A percentile compares a stretch with the other conserved stretches of the same genome.
Conservation (phyloP, 2,113 vertebrate species). For the Perca flavescens region DNA sequence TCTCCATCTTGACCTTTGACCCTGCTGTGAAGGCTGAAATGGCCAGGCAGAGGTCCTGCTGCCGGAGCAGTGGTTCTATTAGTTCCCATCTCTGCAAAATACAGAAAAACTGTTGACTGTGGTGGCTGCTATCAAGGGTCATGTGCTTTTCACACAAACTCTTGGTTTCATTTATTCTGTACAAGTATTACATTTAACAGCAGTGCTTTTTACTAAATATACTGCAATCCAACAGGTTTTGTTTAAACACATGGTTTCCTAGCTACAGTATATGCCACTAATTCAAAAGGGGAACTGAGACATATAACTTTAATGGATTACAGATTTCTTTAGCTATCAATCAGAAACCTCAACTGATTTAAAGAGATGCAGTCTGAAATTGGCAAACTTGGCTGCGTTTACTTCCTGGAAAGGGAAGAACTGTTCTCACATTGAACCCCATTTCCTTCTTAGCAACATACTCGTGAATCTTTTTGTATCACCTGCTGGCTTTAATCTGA, state of each 20-base stretch:
- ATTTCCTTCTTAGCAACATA: not conserved
- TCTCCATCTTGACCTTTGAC: constrained; percentile 91
- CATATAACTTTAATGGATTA: not conserved
- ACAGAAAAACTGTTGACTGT: not conserved
- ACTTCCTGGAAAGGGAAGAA: not conserved
- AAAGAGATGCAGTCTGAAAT: constrained; percentile 5
- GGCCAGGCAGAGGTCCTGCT: constrained; percentile 94
- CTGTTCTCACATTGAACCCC: not conserved
- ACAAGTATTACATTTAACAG: not conserved
- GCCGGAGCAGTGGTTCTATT: constrained; percentile 92
- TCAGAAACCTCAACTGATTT: not conserved
- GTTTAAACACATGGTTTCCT: not conserved
- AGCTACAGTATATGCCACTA: too few species aligned
- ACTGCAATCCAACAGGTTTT: not conserved
- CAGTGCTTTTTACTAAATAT: not conserved
- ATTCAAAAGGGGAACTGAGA: not conserved
- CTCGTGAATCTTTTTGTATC: not conserved
- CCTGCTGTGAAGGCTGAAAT: constrained; percentile 89
- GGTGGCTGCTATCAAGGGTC: too few species aligned
- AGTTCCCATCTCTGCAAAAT: constrained; percentile 91
- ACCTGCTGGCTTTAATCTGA: not conserved
- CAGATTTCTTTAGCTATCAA: not conserved
- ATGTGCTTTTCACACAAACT: not conserved
- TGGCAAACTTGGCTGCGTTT: not conserved
- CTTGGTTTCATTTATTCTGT: not conserved